A percentile compares a stretch with the other conserved stretches of the same genome.
Evolutionary conservation across 2,888 invertebrate genomes (phyloP).

Genomic region (Gonocerus acuteangulatus): DNA sequence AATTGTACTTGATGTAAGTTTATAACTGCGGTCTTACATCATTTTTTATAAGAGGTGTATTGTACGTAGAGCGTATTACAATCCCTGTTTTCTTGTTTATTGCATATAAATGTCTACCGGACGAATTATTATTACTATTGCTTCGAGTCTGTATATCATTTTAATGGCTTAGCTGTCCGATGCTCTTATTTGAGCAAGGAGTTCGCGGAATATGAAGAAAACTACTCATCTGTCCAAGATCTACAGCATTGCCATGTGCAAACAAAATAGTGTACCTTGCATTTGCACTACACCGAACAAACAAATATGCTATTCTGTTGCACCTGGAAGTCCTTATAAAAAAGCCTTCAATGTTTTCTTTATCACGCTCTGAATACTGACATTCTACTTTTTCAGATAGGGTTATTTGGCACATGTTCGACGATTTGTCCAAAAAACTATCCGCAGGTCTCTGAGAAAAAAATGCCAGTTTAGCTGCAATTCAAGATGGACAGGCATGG

Average conservation of each 20-base stretch:
- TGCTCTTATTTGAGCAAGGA: no score
- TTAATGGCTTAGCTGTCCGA: no score
- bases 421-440: slow-evolving; percentile 82
- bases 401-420: slow-evolving; percentile 71
- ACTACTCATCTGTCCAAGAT: slow-evolving; percentile 43
- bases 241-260: slow-evolving; percentile 62
- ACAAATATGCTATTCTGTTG: slow-evolving; percentile 93
- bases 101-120: no score
- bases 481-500: slow-evolving; percentile 97
- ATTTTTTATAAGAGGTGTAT: no score
- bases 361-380: slow-evolving; percentile 92
- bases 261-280: slow-evolving; percentile 60
- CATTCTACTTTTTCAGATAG: slow-evolving; percentile 89
- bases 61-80: no score
- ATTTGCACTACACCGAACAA: slow-evolving; percentile 83
- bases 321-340: slow-evolving; percentile 87
- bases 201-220: no score
- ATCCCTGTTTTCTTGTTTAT: no score
- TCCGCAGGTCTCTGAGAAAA: slow-evolving; percentile 98
- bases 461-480: slow-evolving; percentile 98
- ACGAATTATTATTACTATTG: no score
- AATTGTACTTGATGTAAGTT: no score
- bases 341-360: slow-evolving; percentile 90
- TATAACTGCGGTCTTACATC: no score
- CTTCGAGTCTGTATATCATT: no score